Evolutionary conservation across 2,888 invertebrate species (phyloP).

Genomic region (Sarcophaga subvicina): DNA sequence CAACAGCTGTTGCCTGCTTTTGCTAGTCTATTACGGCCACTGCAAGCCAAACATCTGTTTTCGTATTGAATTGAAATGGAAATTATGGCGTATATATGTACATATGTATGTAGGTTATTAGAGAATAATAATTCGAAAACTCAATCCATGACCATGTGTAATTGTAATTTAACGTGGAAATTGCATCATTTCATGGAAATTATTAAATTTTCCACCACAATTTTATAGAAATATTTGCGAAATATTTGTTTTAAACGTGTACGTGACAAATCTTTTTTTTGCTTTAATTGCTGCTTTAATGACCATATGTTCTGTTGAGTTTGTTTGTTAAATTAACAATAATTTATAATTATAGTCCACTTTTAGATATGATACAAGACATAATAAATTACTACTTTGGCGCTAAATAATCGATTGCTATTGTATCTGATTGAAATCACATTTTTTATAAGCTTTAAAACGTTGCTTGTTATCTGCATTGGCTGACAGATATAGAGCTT

Average conservation of each 20-base stretch:
- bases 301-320: neutral
- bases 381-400: neutral
- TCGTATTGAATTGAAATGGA: neutral
- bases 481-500: neutral
- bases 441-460: neutral
- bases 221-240: neutral
- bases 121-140: conserved; percentile 6
- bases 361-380: neutral
- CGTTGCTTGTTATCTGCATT: neutral
- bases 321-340: neutral
- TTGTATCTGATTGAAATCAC: neutral
- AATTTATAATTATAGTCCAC: neutral
- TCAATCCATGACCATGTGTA: conserved; percentile 4
- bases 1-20: conserved; percentile 41
- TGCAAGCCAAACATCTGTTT: conserved; percentile 52
- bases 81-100: neutral
- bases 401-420: neutral
- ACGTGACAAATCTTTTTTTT: neutral
- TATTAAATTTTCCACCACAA: neutral
- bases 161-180: conserved; percentile 63
- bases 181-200: conserved; percentile 57
- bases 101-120: neutral
- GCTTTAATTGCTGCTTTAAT: neutral
- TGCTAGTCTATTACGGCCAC: neutral
- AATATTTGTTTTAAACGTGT: neutral